Conservation (phyloP, 1,140 invertebrate genomes). For the Drosophila kanapiae region DNA sequence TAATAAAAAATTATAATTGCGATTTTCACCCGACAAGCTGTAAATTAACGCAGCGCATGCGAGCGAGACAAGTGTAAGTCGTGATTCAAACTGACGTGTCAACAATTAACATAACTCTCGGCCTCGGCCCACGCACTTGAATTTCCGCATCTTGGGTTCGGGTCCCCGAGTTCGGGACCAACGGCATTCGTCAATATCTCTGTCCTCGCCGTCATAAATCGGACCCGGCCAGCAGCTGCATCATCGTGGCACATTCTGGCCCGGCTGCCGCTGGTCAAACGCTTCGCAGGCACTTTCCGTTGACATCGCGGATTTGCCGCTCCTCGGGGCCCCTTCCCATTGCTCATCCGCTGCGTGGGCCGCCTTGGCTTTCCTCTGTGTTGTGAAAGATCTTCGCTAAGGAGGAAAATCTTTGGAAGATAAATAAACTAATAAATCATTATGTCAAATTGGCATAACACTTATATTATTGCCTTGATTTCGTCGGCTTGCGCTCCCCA, state of each 20-base stretch:
- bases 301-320: slow-evolving; percentile 68
- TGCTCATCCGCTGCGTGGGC: slow-evolving; percentile 54
- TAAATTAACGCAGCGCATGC: slow-evolving; percentile 71
- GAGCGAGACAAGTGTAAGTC: slow-evolving; percentile 79
- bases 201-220: slow-evolving; percentile 65
- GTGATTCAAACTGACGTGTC: slow-evolving; percentile 79
- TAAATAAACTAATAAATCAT: slow-evolving; percentile 82
- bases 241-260: slow-evolving; percentile 29
- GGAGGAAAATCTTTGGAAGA: slow-evolving; percentile 72
- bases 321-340: neutral
- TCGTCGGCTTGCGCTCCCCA: slow-evolving; percentile 29
- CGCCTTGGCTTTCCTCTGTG: slow-evolving; percentile 33
- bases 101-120: slow-evolving; percentile 80
- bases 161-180: slow-evolving; percentile 18
- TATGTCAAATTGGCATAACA: slow-evolving; percentile 78
- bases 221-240: slow-evolving; percentile 62
- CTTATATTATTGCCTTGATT: slow-evolving; percentile 66
- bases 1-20: slow-evolving; percentile 83
- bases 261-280: slow-evolving; percentile 13
- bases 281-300: slow-evolving; percentile 62
- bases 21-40: slow-evolving; percentile 71
- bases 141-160: slow-evolving; percentile 69
- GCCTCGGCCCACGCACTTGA: slow-evolving; percentile 57
- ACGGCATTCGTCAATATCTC: slow-evolving; percentile 70
- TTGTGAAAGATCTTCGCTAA: slow-evolving; percentile 72